These are phyloP conservation scores for Oreohelix idahoensis DNA, from an alignment of 1,140 invertebrate species.

Conservation along the genomic window DNA sequence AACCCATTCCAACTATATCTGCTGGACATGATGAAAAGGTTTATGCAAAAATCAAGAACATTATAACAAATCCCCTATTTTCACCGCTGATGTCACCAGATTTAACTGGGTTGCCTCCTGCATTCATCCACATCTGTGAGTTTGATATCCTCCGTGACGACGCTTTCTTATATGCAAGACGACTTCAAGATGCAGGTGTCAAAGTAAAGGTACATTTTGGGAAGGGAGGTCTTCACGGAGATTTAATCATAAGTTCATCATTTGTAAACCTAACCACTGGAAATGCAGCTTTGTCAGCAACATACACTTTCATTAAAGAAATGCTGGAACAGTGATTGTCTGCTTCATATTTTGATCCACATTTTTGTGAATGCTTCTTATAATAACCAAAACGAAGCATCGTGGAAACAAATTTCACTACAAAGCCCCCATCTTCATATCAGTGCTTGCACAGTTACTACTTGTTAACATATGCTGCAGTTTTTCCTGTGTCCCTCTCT, in stretches of 20 bases:
- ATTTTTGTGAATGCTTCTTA: too few species aligned
- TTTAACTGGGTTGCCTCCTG: slow-evolving; percentile 38
- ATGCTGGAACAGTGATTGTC: not conserved
- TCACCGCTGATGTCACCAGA: slow-evolving; percentile 28
- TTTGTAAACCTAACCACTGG: not conserved
- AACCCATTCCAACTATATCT: not conserved
- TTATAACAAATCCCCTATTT: slow-evolving; percentile 18
- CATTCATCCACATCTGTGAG: slow-evolving; percentile 45
- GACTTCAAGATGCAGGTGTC: slow-evolving; percentile 47
- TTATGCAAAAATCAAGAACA: not conserved
- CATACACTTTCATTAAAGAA: not conserved
- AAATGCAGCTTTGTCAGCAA: not conserved
- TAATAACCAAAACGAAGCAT: too few species aligned
- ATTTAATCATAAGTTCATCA: not conserved
- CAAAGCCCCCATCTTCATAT: too few species aligned
- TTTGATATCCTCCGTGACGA: slow-evolving; percentile 59
- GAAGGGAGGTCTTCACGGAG: slow-evolving; percentile 30
- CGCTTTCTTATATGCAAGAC: slow-evolving; percentile 46
- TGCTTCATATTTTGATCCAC: too few species aligned
- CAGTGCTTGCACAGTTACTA: too few species aligned
- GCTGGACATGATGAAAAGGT: not conserved
- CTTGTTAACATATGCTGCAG: too few species aligned
- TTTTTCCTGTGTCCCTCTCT: too few species aligned
- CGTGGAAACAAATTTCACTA: too few species aligned
- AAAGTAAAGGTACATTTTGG: slow-evolving; percentile 34